Conservation (phyloP, 2,113 vertebrate species). For the Phocoena phocoena region DNA sequence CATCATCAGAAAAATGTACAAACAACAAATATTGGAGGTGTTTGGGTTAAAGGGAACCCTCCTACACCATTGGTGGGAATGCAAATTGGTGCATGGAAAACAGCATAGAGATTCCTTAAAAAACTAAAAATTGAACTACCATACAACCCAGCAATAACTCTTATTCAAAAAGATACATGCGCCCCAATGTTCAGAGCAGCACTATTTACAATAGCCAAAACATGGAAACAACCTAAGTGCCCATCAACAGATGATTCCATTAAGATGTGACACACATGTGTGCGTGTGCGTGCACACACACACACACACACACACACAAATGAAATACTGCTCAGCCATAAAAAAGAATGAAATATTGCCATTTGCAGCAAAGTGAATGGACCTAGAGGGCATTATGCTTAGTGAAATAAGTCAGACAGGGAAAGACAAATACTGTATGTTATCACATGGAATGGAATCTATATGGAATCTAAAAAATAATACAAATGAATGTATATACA, state of each 20-base stretch:
- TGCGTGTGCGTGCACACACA: rapidly evolving
- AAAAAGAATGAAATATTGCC: background rate
- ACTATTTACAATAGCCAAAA: background rate
- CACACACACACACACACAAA: background rate
- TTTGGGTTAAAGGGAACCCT: background rate
- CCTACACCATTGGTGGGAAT: background rate
- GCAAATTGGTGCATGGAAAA: background rate
- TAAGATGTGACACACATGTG: background rate
- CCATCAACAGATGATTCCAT: background rate
- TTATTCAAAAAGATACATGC: background rate
- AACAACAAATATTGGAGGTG: background rate
- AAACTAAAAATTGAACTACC: background rate
- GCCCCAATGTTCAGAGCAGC: background rate
- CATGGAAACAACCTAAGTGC: background rate
- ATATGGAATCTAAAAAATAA: background rate
- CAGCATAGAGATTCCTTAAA: background rate
- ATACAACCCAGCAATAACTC: background rate
- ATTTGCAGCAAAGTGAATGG: background rate
- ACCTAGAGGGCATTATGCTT: no score
- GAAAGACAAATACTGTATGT: no score
- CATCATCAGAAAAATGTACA: background rate
- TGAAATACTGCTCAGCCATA: background rate
- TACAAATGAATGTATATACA: background rate
- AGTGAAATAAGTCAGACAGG: no score
- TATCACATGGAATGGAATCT: no score